Conservation (phyloP, 2,113 vertebrate genomes). For the Ploceus nigricollis region DNA sequence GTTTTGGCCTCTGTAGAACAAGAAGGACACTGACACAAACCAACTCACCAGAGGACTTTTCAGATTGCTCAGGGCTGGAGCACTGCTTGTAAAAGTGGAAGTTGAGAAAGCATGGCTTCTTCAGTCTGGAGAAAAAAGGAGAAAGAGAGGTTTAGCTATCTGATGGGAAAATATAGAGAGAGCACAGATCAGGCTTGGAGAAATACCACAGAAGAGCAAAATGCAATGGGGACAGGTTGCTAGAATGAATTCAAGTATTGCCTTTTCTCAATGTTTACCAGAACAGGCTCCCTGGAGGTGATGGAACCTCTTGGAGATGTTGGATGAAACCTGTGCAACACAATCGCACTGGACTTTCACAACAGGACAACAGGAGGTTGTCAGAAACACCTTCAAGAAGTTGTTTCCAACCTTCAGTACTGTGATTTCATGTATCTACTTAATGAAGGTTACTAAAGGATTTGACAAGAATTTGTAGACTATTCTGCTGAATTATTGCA, state of each 20-base stretch:
- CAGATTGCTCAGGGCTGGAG: background rate
- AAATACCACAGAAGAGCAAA: background rate
- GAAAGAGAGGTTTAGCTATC: background rate
- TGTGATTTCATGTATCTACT: background rate
- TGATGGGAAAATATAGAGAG: background rate
- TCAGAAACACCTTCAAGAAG: background rate
- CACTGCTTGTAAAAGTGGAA: background rate
- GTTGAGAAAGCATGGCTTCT: accelerated
- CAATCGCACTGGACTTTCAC: background rate
- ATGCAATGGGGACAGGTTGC: background rate
- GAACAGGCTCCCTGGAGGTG: background rate
- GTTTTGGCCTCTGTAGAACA: background rate
- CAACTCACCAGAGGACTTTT: background rate
- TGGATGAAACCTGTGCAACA: background rate
- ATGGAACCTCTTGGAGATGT: background rate
- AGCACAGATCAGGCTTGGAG: background rate
- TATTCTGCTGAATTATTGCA: background rate
- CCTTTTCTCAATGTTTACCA: background rate
- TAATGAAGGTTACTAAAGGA: background rate
- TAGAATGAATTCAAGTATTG: background rate
- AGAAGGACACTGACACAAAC: background rate
- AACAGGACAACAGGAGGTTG: background rate
- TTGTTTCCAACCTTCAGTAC: background rate
- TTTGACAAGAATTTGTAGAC: background rate
- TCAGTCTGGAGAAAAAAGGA: background rate